Evolutionary conservation across 2,888 invertebrate species (phyloP).

Genomic region (Papilio protenor): DNA sequence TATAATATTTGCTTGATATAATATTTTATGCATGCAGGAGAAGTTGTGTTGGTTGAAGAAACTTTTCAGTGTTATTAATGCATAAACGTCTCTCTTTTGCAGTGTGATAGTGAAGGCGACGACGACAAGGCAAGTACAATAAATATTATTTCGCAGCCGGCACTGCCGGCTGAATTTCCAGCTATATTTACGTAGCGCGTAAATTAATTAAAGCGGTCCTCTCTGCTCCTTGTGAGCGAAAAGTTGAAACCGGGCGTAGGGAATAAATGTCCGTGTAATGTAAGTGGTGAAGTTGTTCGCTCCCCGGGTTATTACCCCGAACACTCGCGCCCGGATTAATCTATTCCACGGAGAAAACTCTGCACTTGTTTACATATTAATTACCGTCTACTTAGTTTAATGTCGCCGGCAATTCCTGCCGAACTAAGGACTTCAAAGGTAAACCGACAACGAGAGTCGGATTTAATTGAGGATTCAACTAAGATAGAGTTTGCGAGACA

Average conservation of each 20-base stretch:
- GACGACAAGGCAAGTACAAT: slow-evolving; percentile 92
- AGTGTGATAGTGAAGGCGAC: slow-evolving; percentile 97
- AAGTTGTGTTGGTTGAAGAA: slow-evolving; percentile 21
- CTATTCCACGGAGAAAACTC: slow-evolving; percentile 59
- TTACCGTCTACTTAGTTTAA: slow-evolving; percentile 38
- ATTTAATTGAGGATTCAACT: slow-evolving; percentile 8
- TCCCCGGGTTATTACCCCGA: slow-evolving; percentile 72
- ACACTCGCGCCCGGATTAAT: slow-evolving; percentile 72
- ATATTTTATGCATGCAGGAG: slow-evolving; percentile 45
- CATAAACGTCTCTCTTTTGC: slow-evolving; percentile 82
- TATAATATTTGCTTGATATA: slow-evolving; percentile 15
- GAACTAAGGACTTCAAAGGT: slow-evolving; percentile 25
- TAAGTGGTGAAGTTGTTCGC: slow-evolving; percentile 80
- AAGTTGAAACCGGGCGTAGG: slow-evolving; percentile 76
- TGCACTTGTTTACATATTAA: slow-evolving; percentile 65
- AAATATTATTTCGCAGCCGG: slow-evolving; percentile 53
- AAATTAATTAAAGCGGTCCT: slow-evolving; percentile 75
- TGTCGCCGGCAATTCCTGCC: slow-evolving; percentile 14
- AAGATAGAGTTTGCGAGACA: slow-evolving; percentile 5
- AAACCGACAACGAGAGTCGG: slow-evolving; percentile 3
- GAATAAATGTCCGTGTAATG: slow-evolving; percentile 81
- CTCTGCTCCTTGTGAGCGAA: slow-evolving; percentile 67
- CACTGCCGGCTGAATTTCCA: slow-evolving; percentile 48
- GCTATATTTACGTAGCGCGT: slow-evolving; percentile 67
- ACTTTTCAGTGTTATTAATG: slow-evolving; percentile 55